A percentile compares a stretch with the other conserved stretches of the same genome.
These are phyloP conservation scores for Gopherus flavomarginatus DNA, from an alignment of 2,113 vertebrate genomes.

Conservation along the genomic window DNA sequence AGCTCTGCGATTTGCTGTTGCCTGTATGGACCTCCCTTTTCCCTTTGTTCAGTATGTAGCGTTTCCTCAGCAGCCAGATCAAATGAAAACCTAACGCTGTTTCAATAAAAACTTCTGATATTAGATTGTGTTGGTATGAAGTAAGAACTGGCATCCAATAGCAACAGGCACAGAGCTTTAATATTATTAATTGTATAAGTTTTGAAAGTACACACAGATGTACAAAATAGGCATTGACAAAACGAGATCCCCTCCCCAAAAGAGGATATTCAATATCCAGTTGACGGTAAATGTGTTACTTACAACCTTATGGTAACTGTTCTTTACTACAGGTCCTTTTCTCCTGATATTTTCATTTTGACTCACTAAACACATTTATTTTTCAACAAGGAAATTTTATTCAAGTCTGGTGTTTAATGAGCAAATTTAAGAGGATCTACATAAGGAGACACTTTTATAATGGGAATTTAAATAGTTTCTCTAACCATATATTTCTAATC, in stretches of 20 bases:
- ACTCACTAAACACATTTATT: background rate
- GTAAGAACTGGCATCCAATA: background rate
- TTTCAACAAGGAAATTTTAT: background rate
- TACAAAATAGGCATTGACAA: background rate
- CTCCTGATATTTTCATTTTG: background rate
- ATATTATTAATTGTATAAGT: conserved; percentile 2
- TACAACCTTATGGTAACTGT: background rate
- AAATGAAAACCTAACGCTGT: background rate
- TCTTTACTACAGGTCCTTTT: background rate
- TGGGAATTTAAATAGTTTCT: background rate
- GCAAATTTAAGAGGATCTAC: background rate
- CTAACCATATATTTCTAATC: background rate
- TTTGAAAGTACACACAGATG: background rate
- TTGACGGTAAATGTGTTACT: background rate
- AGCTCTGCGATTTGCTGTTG: background rate
- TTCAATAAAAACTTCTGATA: conserved; percentile 59
- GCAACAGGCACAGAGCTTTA: background rate
- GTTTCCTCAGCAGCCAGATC: background rate
- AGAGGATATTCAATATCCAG: background rate
- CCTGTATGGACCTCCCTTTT: background rate
- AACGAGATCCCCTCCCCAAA: too few species aligned
- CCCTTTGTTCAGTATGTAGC: background rate
- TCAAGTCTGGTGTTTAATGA: background rate
- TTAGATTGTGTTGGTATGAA: conserved; percentile 62
- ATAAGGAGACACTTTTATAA: background rate